Percentiles rank a stretch among this genome's conserved stretches.
These are phyloP conservation scores for Unio delphinus DNA, from an alignment of 2,888 invertebrate species.

Conservation along the genomic window DNA sequence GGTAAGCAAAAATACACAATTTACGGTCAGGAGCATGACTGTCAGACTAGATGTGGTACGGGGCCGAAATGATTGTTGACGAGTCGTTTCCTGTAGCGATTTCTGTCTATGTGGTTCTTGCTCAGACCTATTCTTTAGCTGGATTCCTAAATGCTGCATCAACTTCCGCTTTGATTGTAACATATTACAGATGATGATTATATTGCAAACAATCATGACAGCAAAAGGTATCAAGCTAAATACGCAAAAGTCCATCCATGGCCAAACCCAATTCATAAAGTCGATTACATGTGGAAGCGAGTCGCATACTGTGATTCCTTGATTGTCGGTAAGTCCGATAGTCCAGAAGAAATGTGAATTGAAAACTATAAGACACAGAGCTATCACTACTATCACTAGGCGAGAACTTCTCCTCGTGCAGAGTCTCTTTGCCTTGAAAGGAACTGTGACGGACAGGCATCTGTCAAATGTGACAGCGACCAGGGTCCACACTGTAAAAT, in stretches of 20 bases:
- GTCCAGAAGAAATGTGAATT: slow-evolving; percentile 66
- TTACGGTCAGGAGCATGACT: slow-evolving; percentile 50
- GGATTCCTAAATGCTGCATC: slow-evolving; percentile 12
- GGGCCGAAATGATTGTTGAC: background rate
- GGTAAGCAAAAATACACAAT: slow-evolving; percentile 48
- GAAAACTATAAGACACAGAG: slow-evolving; percentile 33
- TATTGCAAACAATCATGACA: slow-evolving; percentile 52
- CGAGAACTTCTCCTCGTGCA: slow-evolving; percentile 52
- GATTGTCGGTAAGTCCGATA: slow-evolving; percentile 28
- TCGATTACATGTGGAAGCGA: slow-evolving; percentile 4
- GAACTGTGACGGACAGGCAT: slow-evolving; percentile 61
- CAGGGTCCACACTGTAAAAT: slow-evolving; percentile 63
- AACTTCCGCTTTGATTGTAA: slow-evolving; percentile 29
- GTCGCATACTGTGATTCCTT: slow-evolving; percentile 28
- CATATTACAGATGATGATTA: slow-evolving; percentile 50
- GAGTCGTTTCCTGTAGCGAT: background rate
- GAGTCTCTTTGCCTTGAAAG: slow-evolving; percentile 46
- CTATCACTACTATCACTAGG: slow-evolving; percentile 31
- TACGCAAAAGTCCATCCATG: slow-evolving; percentile 57
- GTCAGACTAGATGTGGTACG: slow-evolving; percentile 25
- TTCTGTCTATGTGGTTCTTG: background rate
- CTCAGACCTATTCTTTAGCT: background rate
- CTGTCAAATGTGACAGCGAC: slow-evolving; percentile 64
- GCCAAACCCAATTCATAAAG: slow-evolving; percentile 42
- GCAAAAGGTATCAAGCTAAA: slow-evolving; percentile 52